Conservation (phyloP, 2,113 vertebrate genomes). For the Cisticola juncidis region DNA sequence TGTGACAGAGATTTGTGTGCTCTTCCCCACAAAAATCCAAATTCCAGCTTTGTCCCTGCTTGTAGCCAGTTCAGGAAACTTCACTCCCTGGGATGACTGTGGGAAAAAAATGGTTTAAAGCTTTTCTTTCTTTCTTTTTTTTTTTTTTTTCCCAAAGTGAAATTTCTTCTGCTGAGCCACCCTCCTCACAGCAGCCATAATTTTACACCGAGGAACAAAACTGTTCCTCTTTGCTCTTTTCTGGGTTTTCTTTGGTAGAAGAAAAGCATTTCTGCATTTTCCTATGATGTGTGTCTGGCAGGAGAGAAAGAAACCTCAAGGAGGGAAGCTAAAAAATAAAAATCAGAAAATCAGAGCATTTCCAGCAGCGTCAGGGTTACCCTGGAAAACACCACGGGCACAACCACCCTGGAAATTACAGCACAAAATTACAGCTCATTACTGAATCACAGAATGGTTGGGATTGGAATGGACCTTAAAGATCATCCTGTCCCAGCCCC, state of each 20-base stretch:
- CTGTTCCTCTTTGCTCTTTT: not conserved
- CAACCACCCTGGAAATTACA: not conserved
- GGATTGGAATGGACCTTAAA: not conserved
- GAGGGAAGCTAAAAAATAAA: not conserved
- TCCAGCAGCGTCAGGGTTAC: not conserved
- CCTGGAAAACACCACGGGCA: not conserved
- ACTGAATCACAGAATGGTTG: not conserved
- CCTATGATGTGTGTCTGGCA: not conserved
- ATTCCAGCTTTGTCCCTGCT: not conserved
- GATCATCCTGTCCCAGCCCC: not conserved
- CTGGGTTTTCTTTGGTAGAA: not conserved
- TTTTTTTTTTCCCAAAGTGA: not conserved
- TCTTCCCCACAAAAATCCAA: not conserved
- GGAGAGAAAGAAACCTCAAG: not conserved
- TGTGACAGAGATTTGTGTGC: not conserved
- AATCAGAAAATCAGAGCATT: not conserved
- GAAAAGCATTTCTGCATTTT: not conserved
- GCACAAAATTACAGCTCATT: rapidly evolving
- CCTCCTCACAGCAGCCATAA: not conserved
- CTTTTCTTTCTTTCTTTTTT: not conserved
- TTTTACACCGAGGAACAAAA: not conserved
- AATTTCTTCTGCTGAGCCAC: not conserved
- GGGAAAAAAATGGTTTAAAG: not conserved
- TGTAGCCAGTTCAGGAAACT: not conserved
- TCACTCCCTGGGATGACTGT: not conserved